Evolutionary conservation across 2,113 vertebrate genomes (phyloP).

Genomic region (Hyperopisus bebe): DNA sequence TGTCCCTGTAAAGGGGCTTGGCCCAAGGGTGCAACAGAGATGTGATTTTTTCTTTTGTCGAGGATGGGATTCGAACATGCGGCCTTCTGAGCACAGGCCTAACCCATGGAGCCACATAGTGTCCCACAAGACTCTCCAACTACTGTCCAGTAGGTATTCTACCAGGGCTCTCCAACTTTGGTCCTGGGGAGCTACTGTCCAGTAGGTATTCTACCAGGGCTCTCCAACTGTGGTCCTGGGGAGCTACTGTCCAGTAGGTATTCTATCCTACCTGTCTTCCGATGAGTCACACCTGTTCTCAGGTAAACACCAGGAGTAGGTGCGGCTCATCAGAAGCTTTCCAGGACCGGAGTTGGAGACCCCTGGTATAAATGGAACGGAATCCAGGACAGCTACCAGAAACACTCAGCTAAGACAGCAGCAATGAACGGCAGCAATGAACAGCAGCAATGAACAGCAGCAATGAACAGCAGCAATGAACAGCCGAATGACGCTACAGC

Average conservation of each 20-base stretch:
- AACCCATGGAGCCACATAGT: not conserved
- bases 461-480: not conserved
- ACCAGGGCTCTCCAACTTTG: no score
- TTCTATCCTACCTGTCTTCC: no score
- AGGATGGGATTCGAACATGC: not conserved
- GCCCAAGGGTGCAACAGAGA: not conserved
- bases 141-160: no score
- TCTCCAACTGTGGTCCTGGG: no score
- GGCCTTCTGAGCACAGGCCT: not conserved
- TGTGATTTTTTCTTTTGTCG: not conserved
- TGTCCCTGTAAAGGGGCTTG: not conserved
- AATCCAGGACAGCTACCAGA: not conserved
- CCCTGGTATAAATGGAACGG: not conserved
- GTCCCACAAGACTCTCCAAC: not conserved
- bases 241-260: no score
- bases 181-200: no score
- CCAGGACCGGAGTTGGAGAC: no score
- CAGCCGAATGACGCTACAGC: not conserved
- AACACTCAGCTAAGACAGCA: not conserved
- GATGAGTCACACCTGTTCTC: no score
- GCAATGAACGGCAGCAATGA: not conserved
- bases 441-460: not conserved
- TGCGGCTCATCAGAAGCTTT: no score
- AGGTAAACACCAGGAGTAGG: no score
- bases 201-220: no score